Base-by-base conservation (phyloP, 2,113 vertebrate species). In the Oreotrochilus melanogaster region DNA sequence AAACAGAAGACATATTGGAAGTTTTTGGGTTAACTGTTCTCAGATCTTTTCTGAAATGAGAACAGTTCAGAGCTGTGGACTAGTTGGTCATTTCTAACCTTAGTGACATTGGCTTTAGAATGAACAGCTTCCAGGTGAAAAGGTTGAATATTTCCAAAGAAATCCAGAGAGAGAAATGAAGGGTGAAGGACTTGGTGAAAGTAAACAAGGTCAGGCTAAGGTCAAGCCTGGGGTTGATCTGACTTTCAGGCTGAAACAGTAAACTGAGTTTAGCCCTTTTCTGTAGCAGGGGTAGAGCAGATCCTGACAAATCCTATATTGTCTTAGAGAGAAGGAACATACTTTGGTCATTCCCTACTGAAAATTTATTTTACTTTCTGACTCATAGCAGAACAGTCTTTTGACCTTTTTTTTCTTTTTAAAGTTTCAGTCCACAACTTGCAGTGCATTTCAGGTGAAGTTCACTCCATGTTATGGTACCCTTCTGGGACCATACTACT, bases 211-310 rank as follows among this genome's bases (percentile, higher is more conserved):
- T 97, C 94, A 78, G 90, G 75, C n/a, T 92, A 95, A 96, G 97
- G 97, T 96, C 96, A 96, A 27, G 74, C 86, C 54, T 78, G 88
- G 92, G 96, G 78, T 97, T 96, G 96, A 2, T 70, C 80, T 65
- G 93, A 95, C 93, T 97, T 97, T 95, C 75, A 45, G 93, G 62
- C 89, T 95, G 88, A 95, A 97, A 97, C 93, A 96, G 95, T 96
- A 93, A 95, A 83, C 94, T 82, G 95, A 86, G 75, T 91, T 91
- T 93, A 93, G 89, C 78, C 86, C 65, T 90, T 96, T 97, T 95
- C 94, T 95, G 2, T 88, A 93, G 87, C 61, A 64, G 30, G 62
- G 43, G 73, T 72, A 75, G 95, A 93, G 83, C 65, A 91, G 91
- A 64, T 96, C 82, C 93, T 93, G 92, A 96, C 97, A 97, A 94